Conservation (phyloP, 1,140 invertebrate species). For the Pemphigus obesinymphae region DNA sequence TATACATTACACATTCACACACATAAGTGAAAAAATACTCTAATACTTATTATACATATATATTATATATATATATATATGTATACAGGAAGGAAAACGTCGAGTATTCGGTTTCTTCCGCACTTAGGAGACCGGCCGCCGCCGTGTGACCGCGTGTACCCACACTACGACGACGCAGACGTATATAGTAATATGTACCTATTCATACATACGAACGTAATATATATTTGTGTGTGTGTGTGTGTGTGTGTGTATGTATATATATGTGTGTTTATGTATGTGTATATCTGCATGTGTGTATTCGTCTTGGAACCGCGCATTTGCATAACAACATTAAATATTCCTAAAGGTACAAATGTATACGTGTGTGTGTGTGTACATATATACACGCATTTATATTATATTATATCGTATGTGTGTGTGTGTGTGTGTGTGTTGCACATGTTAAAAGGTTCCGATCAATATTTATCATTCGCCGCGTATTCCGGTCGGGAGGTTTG, state of each 20-base stretch:
- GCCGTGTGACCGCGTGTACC: not conserved
- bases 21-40: no score
- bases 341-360: not conserved
- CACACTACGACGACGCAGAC: not conserved
- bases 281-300: no score
- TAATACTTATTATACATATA: no score
- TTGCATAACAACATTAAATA: not conserved
- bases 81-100: not conserved
- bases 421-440: no score
- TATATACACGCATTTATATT: no score
- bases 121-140: not conserved
- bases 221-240: not conserved
- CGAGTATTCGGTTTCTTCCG: not conserved
- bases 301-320: not conserved
- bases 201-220: not conserved
- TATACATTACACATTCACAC: no score
- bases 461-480: not conserved
- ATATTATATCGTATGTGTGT: no score
- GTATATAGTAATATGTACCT: not conserved
- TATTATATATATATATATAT: no score
- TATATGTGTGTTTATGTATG: not conserved
- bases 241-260: not conserved
- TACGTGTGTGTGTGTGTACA: no score
- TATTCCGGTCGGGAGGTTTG: not conserved
- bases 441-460: conserved; percentile 5